phyloP scores from a whole-genome alignment of 2,113 vertebrate species.

The Tyrannus savana region DNA sequence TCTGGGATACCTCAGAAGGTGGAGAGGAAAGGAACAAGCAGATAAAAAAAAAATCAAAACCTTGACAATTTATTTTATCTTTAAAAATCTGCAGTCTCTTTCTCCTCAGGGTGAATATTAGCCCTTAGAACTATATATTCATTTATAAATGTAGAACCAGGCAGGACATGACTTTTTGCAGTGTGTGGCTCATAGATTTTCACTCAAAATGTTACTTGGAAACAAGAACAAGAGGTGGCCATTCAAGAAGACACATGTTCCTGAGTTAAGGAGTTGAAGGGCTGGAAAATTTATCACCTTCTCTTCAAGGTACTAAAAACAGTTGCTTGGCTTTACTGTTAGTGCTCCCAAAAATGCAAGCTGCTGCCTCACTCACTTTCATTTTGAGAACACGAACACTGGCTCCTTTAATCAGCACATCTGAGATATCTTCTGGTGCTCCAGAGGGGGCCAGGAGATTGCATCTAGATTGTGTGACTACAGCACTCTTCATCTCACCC shows the following conservation, averaged over 20 bases:
- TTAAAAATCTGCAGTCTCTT: background rate
- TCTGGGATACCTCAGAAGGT: background rate
- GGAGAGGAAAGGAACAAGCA: background rate
- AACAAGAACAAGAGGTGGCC: background rate
- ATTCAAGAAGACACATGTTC: background rate
- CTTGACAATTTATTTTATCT: background rate
- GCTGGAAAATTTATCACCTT: background rate
- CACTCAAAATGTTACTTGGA: background rate
- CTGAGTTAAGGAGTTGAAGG: background rate
- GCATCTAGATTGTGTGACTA: background rate
- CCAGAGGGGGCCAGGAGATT: background rate
- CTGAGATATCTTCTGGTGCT: background rate
- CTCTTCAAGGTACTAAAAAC: background rate
- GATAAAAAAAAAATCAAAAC: background rate
- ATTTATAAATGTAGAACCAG: background rate
- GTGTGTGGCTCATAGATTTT: background rate
- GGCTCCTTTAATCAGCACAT: background rate
- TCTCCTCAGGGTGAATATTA: background rate
- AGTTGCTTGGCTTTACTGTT: background rate
- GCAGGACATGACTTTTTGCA: background rate
- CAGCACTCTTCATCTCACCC: background rate
- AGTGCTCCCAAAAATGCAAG: background rate
- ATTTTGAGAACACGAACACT: background rate
- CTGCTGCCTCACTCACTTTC: background rate
- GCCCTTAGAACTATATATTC: background rate